phyloP scores from a whole-genome alignment of 1,140 invertebrate species.

The Brevipalpus yothersi region DNA sequence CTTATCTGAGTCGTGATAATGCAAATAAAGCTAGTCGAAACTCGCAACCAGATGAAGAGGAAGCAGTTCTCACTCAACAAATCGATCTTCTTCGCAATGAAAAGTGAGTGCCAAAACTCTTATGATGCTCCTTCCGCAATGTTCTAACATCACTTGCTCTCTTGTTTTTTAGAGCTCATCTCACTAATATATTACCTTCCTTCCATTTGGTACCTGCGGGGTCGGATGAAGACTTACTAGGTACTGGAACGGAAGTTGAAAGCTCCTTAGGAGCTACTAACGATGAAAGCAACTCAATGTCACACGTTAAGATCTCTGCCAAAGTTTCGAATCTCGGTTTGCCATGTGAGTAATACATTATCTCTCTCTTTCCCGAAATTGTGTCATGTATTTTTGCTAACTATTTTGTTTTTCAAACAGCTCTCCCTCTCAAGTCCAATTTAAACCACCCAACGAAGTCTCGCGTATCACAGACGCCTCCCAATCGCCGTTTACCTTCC shows the following conservation, averaged over 20 bases:
- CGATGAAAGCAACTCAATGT: not conserved
- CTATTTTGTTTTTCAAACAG: not conserved
- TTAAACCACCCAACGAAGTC: constrained; percentile 13
- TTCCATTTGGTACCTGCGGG: constrained; percentile 36
- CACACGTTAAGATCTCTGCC: not conserved
- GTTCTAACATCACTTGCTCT: not conserved
- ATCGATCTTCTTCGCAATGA: constrained; percentile 20
- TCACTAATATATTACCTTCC: constrained; percentile 50
- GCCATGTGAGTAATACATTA: not conserved
- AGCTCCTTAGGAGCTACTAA: not conserved
- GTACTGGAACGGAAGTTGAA: not conserved
- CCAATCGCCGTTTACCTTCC: constrained; percentile 5
- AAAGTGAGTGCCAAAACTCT: constrained; percentile 15
- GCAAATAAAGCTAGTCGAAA: constrained; percentile 1
- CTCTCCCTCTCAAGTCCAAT: not conserved
- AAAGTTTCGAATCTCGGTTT: not conserved
- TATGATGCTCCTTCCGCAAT: too few relatives aligned
- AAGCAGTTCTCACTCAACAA: constrained; percentile 18
- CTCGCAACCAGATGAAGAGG: constrained; percentile 9
- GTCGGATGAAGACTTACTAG: constrained; percentile 46
- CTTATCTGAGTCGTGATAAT: constrained; percentile 9
- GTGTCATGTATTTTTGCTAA: constrained; percentile 6
- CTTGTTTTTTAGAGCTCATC: constrained; percentile 32
- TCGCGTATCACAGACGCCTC: constrained; percentile 6
- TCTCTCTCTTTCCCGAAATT: not conserved